These are phyloP conservation scores for Cacatua alba DNA, from an alignment of 2,113 vertebrate species.

Conservation along the genomic window DNA sequence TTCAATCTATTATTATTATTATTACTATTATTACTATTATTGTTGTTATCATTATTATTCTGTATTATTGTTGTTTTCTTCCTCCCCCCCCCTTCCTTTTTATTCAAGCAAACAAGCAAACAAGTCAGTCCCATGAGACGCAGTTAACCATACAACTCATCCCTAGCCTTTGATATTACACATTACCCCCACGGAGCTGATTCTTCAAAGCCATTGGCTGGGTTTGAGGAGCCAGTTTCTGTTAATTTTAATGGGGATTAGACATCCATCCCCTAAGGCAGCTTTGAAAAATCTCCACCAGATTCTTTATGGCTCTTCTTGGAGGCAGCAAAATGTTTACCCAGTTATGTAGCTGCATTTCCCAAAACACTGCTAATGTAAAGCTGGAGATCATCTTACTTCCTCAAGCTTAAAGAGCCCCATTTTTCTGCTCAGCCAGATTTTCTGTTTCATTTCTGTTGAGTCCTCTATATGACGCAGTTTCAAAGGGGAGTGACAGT, in stretches of 20 bases:
- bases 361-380: not conserved
- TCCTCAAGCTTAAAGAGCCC: not conserved
- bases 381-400: not conserved
- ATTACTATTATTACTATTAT: not conserved
- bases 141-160: conserved; percentile 16
- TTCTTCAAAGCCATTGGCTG: conserved; percentile 47
- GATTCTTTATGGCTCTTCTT: conserved; percentile 38
- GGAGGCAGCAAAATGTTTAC: conserved; percentile 5
- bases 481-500: not conserved
- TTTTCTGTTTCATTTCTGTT: not conserved
- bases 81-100: not conserved
- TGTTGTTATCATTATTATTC: not conserved
- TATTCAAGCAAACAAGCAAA: not conserved
- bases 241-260: conserved; percentile 50
- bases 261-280: conserved; percentile 41
- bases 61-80: not conserved
- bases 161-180: conserved; percentile 6
- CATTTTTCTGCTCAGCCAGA: not conserved
- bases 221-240: conserved; percentile 18
- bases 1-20: not conserved
- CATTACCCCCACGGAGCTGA: not conserved
- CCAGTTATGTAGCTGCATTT: not conserved
- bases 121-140: not conserved
- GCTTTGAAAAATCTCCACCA: conserved; percentile 28
- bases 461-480: not conserved